Evolutionary conservation across 2,888 invertebrate genomes (phyloP), one percentile per base, ranked within the genome.

Genomic region (Caenorhabditis sulstoni): DNA sequence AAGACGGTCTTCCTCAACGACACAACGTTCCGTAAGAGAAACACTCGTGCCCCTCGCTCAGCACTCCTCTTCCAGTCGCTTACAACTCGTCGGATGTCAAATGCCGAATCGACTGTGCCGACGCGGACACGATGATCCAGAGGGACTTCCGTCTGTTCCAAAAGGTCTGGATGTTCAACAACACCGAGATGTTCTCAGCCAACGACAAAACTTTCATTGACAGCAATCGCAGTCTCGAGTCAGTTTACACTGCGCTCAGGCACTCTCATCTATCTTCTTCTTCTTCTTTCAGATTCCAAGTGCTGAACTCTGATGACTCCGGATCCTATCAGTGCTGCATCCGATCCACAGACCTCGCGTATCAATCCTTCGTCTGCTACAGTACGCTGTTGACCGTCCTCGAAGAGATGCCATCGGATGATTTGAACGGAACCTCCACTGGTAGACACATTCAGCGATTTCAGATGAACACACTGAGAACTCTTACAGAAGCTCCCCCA

Each of bases 141-240:
- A 39, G 65, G 20, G 50, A 58, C 20, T 79, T 79, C 44, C 62
- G 74, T 4, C 18, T 50, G 12, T 73, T 74, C 23, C 73, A 79
- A 20, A 79, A 79, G 45, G 59, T 79, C 8, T 79, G 79, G 79
- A 68, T 74, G 73, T 68, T 65, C 53, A 74, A 68, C 29, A 66
- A 68, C 47, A 68, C 67, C 0, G 79, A 74, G 41, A 62, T 74
- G 62, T 74, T 74, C 55, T 68, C 67, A 3, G 58, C 74, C 22
- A 44, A 68, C 41, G 74, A 68, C 53, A 79, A 74, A 44, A 79
- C 74, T n/a, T 79, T 79, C 22, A 79, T 79, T n/a, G 74, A 79
- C 23, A 65, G 65, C 29, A 79, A 79, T 18, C 67, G 74, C 1
- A 79, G 74, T 39, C 29, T 79, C n/a, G 79, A 79, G 71, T 76